Base-by-base conservation (phyloP, 2,113 vertebrate genomes). In the Lethenteron reissneri region DNA sequence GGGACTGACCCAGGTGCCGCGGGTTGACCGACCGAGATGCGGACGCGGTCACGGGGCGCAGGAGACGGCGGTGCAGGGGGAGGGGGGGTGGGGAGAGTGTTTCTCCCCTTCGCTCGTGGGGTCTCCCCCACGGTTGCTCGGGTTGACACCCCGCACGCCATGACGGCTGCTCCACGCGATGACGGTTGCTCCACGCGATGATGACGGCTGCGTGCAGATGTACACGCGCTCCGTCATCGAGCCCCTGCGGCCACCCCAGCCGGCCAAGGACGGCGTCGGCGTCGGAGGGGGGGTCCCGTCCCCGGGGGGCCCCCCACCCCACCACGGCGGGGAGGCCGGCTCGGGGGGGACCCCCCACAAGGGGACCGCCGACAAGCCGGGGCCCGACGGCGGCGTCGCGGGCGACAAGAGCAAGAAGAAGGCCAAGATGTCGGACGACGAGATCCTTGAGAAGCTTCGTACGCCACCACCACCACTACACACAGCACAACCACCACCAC, bases 371-470 rank as follows among this genome's bases (percentile, higher is more conserved):
- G 92, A 97, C 76, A 97, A 95, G 76, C 82, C 82, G 62, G 86
- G 89, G 82, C 41, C 41, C 41, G 41, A 41, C 41, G 41, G 41
- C 41, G 41, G 41, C 41, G 41, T 5, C 41, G 41, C 64, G 25
- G 64, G 9, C 9, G 64, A 68, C 25, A 68, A 68, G 25, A 68
- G 25, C 11, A 68, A 68, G 25, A 95, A 97, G 80, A 95, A 97
- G 80, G 83, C 85, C 71, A 97, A 97, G 82, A 97, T 97, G 92
- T 88, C 90, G 0, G 92, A 97, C 21, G 92, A 97, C 74, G 92
- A 97, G 80, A 95, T 97, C 75, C 78, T 97, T 78, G 92, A 97
- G 79, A 97, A 97, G 84, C 78, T 97, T 77, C 84, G 90, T 95
- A 85, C 76, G 90, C 8, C 10, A 11, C 64, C 64, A 68, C 25